A percentile compares a stretch with the other conserved stretches of the same genome.
Evolutionary conservation across 2,888 invertebrate genomes (phyloP).

Genomic region (Pyrgus malvae): DNA sequence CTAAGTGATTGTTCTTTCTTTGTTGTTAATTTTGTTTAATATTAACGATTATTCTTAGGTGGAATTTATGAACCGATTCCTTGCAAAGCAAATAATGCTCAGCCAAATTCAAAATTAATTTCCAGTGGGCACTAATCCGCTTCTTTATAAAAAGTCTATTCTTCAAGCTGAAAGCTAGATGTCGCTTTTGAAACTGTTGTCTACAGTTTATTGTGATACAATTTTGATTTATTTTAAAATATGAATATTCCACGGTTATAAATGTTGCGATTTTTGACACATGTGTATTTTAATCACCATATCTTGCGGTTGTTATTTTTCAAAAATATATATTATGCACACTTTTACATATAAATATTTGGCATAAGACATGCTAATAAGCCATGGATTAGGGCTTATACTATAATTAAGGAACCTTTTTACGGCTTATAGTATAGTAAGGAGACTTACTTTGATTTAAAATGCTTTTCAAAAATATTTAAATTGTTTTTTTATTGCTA

Average conservation of each 20-base stretch:
- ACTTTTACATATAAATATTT: slow-evolving; percentile 15
- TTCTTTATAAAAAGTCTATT: slow-evolving; percentile 6
- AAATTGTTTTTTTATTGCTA: not conserved
- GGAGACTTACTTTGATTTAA: no score
- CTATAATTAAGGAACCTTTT: no score
- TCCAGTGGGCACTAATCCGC: slow-evolving; percentile 41
- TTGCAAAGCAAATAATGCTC: slow-evolving; percentile 49
- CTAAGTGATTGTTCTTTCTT: slow-evolving; percentile 77
- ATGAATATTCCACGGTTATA: not conserved
- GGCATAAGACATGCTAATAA: not conserved
- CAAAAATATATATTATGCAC: slow-evolving; percentile 10
- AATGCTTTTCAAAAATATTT: no score
- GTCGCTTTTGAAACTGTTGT: not conserved
- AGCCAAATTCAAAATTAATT: slow-evolving; percentile 39
- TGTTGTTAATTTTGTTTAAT: slow-evolving; percentile 78
- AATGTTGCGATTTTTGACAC: slow-evolving; percentile 18
- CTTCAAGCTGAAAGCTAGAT: slow-evolving; percentile 11
- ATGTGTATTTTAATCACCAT: slow-evolving; percentile 12
- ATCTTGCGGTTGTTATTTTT: slow-evolving; percentile 2
- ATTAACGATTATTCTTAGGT: slow-evolving; percentile 54
- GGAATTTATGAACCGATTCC: slow-evolving; percentile 32
- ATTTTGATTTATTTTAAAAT: slow-evolving; percentile 4
- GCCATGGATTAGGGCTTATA: no score
- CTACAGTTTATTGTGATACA: slow-evolving; percentile 1
- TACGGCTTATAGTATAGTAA: no score